Base-by-base conservation (phyloP, 1,140 invertebrate genomes). In the Drosophila pandora region DNA sequence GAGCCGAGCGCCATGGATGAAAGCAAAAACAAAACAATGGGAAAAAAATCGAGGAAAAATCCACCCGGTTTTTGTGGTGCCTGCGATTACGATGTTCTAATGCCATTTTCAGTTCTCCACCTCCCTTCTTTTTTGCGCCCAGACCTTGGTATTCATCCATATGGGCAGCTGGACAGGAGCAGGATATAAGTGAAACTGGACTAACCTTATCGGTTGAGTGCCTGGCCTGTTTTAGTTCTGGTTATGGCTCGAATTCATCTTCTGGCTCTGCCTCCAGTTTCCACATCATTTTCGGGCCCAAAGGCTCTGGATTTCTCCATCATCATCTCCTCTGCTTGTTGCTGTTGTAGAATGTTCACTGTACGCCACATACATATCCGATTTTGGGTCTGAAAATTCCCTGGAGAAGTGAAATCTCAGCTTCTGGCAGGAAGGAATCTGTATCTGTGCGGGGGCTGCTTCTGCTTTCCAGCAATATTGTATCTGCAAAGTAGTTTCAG, bases 11-110 rank as follows among this genome's bases (percentile, higher is more conserved):
- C 72, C 49, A 68, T 79, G 69, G 47, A 58, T 61, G 59, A 47
- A 59, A 41, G 57, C 22, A 22, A 34, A 64, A 63, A 63, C 62
- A 72, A 64, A 47, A 47, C 17, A 21, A 47, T 22, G 9, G 21
- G 9, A 47, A 34, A 64, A 68, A 67, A 76, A 69, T 65, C 72
- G 70, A 65, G 71, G 78, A 81, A 88, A 87, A 83, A 88, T 82
- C 79, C 68, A 87, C 84, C 83, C 83, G 79, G 60, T 68, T 77
- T 68, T 79, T 72, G 70, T 62, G 53, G 56, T 62, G 34, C 32
- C 69, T 78, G 54, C 82, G 82, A 85, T 88, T 88, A 87, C 82
- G 82, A 68, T 88, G 74, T 76, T 79, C 76, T 82, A 85, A 85
- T 85, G 83, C 82, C 82, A 76, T 82, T 83, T 79, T 79, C 75